Conservation (phyloP, 2,888 invertebrate genomes). For the Conistra vaccinii region DNA sequence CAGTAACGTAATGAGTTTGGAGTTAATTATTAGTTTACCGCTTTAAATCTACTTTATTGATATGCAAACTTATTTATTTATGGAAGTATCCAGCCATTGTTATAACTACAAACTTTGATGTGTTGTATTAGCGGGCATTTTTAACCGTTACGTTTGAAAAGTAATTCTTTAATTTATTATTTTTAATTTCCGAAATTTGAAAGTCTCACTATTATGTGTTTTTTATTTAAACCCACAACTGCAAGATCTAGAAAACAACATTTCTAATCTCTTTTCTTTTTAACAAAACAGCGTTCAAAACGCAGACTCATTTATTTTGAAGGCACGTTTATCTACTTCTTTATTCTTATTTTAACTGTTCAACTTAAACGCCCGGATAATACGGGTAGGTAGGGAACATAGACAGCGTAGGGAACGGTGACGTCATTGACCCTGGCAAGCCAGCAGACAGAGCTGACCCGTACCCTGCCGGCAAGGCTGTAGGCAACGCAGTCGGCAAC, state of each 20-base stretch:
- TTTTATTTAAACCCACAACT: constrained; percentile 12
- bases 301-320: background rate
- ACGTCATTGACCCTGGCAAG: constrained; percentile 76
- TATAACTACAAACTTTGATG: background rate
- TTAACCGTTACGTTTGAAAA: constrained; percentile 18
- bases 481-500: constrained; percentile 76
- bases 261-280: background rate
- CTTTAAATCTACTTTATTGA: constrained; percentile 34
- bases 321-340: constrained; percentile 31
- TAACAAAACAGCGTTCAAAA: constrained; percentile 18
- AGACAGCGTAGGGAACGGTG: constrained; percentile 79
- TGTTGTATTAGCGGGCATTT: background rate
- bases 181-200: background rate
- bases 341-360: background rate
- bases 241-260: constrained; percentile 1
- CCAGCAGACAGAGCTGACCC: constrained; percentile 79
- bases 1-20: constrained; percentile 43
- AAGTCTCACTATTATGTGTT: background rate
- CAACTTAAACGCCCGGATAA: constrained; percentile 64
- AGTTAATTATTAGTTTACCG: constrained; percentile 47
- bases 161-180: background rate
- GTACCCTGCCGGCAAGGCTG: constrained; percentile 82
- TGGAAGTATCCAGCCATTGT: constrained; percentile 22
- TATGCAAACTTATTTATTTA: constrained; percentile 12
- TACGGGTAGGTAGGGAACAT: constrained; percentile 85